These are phyloP conservation scores for Pyralis farinalis DNA, from an alignment of 2,888 invertebrate species.

Conservation along the genomic window DNA sequence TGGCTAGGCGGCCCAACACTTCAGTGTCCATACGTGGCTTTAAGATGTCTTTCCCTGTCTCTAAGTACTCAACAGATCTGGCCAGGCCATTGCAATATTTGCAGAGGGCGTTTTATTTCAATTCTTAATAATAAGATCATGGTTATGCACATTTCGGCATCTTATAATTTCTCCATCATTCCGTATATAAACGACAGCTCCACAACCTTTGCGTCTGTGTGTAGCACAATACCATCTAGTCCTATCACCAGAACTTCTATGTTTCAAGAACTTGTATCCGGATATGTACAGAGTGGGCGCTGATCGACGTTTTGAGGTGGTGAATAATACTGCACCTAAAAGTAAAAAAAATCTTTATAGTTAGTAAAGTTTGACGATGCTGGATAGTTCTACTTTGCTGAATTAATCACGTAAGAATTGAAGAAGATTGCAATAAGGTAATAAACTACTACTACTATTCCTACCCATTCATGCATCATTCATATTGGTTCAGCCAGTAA, in stretches of 20 bases:
- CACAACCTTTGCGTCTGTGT: conserved; percentile 12
- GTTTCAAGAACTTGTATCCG: conserved; percentile 15
- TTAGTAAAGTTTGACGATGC: background rate
- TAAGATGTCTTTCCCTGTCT: too few relatives aligned
- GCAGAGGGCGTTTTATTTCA: too few relatives aligned
- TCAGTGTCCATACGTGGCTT: too few relatives aligned
- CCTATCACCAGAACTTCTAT: background rate
- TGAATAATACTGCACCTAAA: background rate
- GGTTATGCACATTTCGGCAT: background rate
- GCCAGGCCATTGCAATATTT: too few relatives aligned
- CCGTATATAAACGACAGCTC: conserved; percentile 13
- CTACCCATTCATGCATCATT: too few relatives aligned
- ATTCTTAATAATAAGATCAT: background rate
- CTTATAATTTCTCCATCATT: background rate
- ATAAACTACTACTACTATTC: too few relatives aligned
- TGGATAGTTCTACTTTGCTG: too few relatives aligned
- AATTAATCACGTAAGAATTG: too few relatives aligned
- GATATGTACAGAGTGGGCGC: background rate
- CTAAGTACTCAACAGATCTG: too few relatives aligned
- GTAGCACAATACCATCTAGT: conserved; percentile 17
- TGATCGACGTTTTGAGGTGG: background rate
- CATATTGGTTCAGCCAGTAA: too few relatives aligned
- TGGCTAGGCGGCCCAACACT: too few relatives aligned
- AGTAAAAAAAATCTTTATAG: background rate
- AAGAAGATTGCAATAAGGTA: too few relatives aligned